These are phyloP conservation scores for Pipistrellus nathusii DNA, from an alignment of 2,797 vertebrate genomes.

Conservation along the genomic window DNA sequence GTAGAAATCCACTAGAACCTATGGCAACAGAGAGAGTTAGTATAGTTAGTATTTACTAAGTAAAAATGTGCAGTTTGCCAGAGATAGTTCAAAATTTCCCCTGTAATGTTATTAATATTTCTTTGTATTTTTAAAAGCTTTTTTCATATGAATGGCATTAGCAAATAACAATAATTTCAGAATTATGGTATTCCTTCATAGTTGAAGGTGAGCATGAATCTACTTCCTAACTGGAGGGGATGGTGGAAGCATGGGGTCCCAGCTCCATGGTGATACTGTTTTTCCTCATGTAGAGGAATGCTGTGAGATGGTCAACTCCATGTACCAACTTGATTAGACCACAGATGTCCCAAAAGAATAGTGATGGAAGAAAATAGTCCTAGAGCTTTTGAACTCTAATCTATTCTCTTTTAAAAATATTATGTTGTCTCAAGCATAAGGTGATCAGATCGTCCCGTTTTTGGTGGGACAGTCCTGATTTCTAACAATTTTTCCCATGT, in stretches of 20 bases:
- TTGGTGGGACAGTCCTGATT: too few species aligned
- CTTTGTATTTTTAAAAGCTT: neutral
- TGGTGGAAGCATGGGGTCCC: neutral
- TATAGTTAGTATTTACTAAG: neutral
- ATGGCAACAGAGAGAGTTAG: neutral
- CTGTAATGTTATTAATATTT: neutral
- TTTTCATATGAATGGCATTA: neutral
- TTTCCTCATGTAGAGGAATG: neutral
- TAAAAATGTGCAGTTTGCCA: neutral
- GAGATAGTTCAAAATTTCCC: neutral
- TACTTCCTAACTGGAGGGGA: neutral
- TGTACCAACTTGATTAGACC: neutral
- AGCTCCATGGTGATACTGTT: neutral
- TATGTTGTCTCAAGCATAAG: neutral
- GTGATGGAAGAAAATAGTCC: neutral
- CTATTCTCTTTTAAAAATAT: neutral
- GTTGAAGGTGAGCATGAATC: neutral
- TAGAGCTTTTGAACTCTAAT: neutral
- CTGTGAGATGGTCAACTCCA: neutral
- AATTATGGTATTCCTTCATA: neutral
- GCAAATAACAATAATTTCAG: neutral
- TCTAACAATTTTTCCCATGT: too few species aligned
- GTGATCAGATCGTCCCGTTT: too few species aligned
- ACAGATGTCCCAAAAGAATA: neutral
- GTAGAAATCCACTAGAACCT: neutral